A percentile compares a stretch with the other conserved stretches of the same genome.
phyloP scores from a whole-genome alignment of 2,888 invertebrate species.

The Xestia c-nigrum region DNA sequence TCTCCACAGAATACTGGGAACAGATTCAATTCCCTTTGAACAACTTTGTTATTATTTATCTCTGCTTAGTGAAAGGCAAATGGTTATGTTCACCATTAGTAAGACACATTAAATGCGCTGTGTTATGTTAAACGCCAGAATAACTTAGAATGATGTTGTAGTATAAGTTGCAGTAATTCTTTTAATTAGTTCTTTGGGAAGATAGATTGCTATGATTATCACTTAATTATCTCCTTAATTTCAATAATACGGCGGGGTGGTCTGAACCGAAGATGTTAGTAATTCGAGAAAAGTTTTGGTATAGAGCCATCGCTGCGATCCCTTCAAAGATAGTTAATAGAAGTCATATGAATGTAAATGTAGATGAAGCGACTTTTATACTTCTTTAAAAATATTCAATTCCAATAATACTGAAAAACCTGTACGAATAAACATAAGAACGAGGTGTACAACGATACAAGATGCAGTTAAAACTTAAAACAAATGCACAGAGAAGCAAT shows the following conservation, averaged over 20 bases:
- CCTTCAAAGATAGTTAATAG: background rate
- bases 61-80: conserved; percentile 65
- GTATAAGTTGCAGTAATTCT: conserved; percentile 43
- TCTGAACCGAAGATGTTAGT: background rate
- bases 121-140: conserved; percentile 64
- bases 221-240: conserved; percentile 9
- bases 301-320: background rate
- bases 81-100: conserved; percentile 68
- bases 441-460: background rate
- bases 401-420: background rate
- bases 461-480: conserved; percentile 41
- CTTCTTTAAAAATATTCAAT: background rate
- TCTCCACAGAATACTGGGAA: conserved; percentile 69
- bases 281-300: background rate
- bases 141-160: conserved; percentile 54
- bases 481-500: conserved; percentile 40
- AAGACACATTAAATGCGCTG: conserved; percentile 60
- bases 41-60: conserved; percentile 71
- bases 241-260: background rate
- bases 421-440: conserved; percentile 26
- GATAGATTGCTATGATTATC: background rate
- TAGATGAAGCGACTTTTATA: background rate
- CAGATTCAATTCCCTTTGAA: conserved; percentile 69
- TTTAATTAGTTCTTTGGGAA: conserved; percentile 46
- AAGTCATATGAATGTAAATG: background rate